Evolutionary conservation across 2,888 invertebrate genomes (phyloP), one percentile per base, ranked within the genome.

Genomic region (Dione juno): DNA sequence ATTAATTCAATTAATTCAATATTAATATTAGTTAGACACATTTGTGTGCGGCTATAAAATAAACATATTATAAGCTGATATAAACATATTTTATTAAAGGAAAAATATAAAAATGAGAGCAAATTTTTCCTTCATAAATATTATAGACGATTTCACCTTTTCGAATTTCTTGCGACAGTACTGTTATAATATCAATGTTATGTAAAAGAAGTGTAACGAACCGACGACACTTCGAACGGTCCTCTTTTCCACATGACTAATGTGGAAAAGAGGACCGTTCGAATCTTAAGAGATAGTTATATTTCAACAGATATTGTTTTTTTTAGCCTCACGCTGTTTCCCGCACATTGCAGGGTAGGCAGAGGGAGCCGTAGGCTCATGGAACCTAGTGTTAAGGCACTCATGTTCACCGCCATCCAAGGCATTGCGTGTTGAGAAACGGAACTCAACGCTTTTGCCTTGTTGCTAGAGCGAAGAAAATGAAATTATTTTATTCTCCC

Each of bases 171-270:
- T 19, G 41, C 21, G 10, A 43, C 10, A 59, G 7, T 61, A 45
- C n/a, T 43, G 43, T 19, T 61, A 61, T 61, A 61, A 45, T 43
- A 43, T 61, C 14, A n/a, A 43, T 28, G n/a, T 61, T 28, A 61
- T 9, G 11, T 61, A 43, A 11, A n/a, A 61, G 28, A 61, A 61
- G 14, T 43, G 43, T 61, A 61, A 61, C 59, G 59, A 45, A 61
- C 59, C 28, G 28, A 3, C 11, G 54, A 10, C 35, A 37, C 16
- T 54, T 48, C 8, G n/a, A n/a, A n/a, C n/a, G n/a, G n/a, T n/a
- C n/a, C n/a, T n/a, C n/a, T n/a, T n/a, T n/a, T n/a, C n/a, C n/a
- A n/a, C n/a, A n/a, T n/a, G n/a, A 37, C 9, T 54, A n/a, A 37
- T n/a, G 54, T 54, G 59, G 43, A 61, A 61, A 43, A 61, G 41